Evolutionary conservation across 2,797 vertebrate species (phyloP).

Genomic region (Strix occidentalis): DNA sequence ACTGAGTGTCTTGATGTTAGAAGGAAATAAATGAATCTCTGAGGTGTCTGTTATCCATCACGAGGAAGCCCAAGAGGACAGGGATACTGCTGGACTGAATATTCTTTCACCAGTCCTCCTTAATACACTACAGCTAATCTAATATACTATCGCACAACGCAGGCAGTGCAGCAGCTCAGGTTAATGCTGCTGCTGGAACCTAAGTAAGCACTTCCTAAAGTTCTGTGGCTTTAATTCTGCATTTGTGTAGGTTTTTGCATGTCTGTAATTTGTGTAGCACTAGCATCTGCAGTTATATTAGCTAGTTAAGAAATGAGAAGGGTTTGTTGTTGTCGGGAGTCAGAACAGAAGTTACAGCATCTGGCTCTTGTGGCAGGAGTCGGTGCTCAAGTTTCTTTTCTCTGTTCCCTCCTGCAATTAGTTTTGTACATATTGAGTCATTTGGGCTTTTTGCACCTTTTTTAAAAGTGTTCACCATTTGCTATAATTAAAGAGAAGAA

Average conservation of each 20-base stretch:
- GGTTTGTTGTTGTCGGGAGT: background rate
- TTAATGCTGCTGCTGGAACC: background rate
- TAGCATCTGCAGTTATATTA: background rate
- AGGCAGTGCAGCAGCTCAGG: background rate
- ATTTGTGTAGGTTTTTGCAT: background rate
- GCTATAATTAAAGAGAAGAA: background rate
- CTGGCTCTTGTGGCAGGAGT: background rate
- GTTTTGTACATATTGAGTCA: background rate
- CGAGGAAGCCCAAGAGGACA: background rate
- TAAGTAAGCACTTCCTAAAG: background rate
- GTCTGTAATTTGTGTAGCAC: background rate
- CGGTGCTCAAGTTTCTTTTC: accelerated
- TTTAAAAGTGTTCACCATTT: background rate
- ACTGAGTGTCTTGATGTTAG: background rate
- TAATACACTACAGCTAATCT: background rate
- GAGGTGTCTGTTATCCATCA: background rate
- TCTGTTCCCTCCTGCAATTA: background rate
- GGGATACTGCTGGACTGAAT: background rate
- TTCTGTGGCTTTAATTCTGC: background rate
- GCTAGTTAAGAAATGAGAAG: background rate
- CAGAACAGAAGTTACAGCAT: background rate
- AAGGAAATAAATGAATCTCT: background rate
- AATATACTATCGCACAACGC: accelerated
- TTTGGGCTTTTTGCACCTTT: background rate
- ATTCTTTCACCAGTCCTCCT: background rate